phyloP scores from a whole-genome alignment of 2,888 invertebrate genomes.

The Hyalella azteca region DNA sequence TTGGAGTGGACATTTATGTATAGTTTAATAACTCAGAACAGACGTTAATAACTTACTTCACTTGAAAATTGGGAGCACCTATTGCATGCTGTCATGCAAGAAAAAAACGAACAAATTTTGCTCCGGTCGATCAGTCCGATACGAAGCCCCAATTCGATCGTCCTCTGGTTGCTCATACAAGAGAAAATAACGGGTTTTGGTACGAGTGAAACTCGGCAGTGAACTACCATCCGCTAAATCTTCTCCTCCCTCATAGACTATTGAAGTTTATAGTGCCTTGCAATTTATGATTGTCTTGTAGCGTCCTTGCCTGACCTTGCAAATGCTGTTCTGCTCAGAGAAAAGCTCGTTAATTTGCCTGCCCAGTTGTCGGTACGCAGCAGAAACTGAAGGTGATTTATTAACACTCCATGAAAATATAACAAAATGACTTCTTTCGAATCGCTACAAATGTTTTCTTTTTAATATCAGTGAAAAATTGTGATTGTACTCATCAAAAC shows the following conservation, averaged over 20 bases:
- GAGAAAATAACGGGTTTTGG: conserved; percentile 10
- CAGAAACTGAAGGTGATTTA: too few species aligned
- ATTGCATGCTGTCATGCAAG: neutral
- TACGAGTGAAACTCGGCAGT: neutral
- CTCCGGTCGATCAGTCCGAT: conserved; percentile 5
- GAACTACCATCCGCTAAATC: neutral
- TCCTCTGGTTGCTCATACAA: conserved; percentile 6
- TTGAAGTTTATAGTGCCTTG: conserved; percentile 2
- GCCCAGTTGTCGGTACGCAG: too few species aligned
- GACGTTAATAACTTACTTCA: conserved; percentile 16
- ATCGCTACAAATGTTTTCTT: too few species aligned
- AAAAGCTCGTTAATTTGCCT: too few species aligned
- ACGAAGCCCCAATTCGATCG: neutral
- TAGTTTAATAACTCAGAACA: neutral
- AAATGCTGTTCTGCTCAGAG: too few species aligned
- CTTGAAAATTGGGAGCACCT: too few species aligned
- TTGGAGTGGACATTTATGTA: too few species aligned
- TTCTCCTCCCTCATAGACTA: neutral
- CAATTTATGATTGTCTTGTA: neutral
- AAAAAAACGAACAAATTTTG: neutral
- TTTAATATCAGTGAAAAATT: too few species aligned
- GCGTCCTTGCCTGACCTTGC: conserved; percentile 28
- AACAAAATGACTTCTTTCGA: too few species aligned
- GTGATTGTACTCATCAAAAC: too few species aligned
- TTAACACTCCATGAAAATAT: too few species aligned